A percentile compares a stretch with the other conserved stretches of the same genome.
These are phyloP conservation scores for Notodonta ziczac DNA, from an alignment of 2,888 invertebrate species.

Conservation along the genomic window DNA sequence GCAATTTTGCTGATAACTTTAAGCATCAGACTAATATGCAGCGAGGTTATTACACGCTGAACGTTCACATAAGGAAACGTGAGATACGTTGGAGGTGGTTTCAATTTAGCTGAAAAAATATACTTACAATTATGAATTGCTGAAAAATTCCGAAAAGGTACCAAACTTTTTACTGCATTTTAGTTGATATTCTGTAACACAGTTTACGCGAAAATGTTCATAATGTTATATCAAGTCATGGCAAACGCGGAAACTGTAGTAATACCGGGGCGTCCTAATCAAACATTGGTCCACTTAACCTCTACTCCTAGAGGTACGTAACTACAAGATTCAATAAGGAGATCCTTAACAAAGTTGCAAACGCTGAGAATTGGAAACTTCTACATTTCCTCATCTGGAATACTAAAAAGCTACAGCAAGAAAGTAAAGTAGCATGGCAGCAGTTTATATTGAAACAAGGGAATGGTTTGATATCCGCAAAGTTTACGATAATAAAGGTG, in stretches of 20 bases:
- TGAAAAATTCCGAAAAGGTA: no score
- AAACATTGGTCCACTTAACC: conserved; percentile 1
- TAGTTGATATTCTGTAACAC: no score
- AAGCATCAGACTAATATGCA: no score
- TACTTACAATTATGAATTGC: no score
- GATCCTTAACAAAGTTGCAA: conserved; percentile 3
- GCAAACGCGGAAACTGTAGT: background rate
- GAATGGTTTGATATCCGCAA: background rate
- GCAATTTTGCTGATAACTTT: no score
- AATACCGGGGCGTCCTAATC: conserved; percentile 3
- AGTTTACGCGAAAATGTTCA: no score
- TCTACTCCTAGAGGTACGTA: background rate
- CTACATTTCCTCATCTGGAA: conserved; percentile 6
- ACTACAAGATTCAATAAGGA: conserved; percentile 5
- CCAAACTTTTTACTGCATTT: no score
- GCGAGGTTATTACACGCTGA: no score
- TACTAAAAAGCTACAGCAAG: background rate
- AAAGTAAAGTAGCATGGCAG: background rate
- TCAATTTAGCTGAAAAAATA: no score
- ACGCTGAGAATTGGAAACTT: conserved; percentile 2
- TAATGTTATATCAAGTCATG: background rate
- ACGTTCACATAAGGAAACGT: no score
- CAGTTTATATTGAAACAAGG: background rate
- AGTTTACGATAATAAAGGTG: no score
- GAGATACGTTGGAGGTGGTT: no score